Conservation (phyloP, 1,140 invertebrate genomes). For the Drosophila arizonae region DNA sequence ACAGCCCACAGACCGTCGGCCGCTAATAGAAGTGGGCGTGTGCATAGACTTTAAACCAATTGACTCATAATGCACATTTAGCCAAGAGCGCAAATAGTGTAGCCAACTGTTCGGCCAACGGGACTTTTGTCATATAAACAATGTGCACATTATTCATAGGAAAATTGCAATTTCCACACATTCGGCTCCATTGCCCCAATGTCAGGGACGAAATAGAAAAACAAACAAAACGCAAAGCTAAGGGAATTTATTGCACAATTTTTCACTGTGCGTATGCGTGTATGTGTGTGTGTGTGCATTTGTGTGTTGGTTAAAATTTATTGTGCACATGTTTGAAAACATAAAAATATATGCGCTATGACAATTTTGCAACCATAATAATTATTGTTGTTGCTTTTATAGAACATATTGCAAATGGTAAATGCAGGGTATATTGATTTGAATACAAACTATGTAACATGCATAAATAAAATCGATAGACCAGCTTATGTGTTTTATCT, state of each 20-base stretch:
- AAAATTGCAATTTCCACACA: constrained; percentile 44
- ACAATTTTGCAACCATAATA: constrained; percentile 40
- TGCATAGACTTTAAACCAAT: constrained; percentile 27
- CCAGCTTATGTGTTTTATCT: too few species aligned
- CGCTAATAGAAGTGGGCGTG: constrained; percentile 11
- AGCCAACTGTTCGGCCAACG: constrained; percentile 26
- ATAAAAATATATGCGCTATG: constrained; percentile 56
- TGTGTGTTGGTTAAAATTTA: constrained; percentile 39
- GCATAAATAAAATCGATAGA: too few species aligned
- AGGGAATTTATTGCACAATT: constrained; percentile 63
- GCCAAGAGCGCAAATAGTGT: background rate
- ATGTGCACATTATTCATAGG: constrained; percentile 39
- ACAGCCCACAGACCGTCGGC: background rate
- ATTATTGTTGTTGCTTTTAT: constrained; percentile 19
- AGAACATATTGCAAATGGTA: too few species aligned
- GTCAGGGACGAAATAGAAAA: constrained; percentile 58
- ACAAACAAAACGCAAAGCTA: constrained; percentile 17
- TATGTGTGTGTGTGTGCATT: background rate
- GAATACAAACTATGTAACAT: too few species aligned
- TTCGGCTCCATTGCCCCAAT: constrained; percentile 57
- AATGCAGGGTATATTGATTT: too few species aligned
- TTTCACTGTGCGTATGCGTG: constrained; percentile 1
- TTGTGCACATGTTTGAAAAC: constrained; percentile 69
- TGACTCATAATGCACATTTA: constrained; percentile 34
- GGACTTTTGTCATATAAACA: constrained; percentile 32